A percentile compares a stretch with the other conserved stretches of the same genome.
Conservation (phyloP, 2,797 vertebrate species). For the Iguana delicatissima region DNA sequence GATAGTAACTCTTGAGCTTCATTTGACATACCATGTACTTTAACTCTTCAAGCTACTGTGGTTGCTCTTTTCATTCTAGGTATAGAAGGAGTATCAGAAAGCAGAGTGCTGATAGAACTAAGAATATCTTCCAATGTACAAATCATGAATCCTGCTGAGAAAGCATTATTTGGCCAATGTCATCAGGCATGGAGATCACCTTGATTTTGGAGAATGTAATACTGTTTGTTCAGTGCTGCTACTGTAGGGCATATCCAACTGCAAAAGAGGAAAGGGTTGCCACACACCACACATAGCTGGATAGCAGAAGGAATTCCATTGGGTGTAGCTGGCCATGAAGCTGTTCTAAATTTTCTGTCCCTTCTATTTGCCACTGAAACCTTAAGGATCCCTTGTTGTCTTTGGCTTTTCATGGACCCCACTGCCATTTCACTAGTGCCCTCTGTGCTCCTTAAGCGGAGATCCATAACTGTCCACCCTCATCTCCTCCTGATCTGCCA, state of each 20-base stretch:
- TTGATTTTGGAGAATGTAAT: background rate
- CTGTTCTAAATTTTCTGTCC: background rate
- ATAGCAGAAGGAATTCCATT: background rate
- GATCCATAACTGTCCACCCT: background rate
- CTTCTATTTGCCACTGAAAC: background rate
- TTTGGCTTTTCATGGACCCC: background rate
- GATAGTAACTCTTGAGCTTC: too few relatives aligned
- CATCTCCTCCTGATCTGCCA: background rate
- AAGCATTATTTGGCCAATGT: background rate
- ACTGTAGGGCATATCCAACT: background rate
- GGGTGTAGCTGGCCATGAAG: background rate
- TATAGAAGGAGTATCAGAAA: background rate
- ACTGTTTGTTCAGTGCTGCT: background rate
- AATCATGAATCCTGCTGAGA: background rate
- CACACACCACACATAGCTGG: background rate
- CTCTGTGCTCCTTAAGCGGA: too few relatives aligned
- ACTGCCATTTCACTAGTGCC: background rate
- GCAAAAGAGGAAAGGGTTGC: background rate
- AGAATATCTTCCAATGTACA: background rate
- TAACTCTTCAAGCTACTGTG: background rate
- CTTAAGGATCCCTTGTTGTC: background rate
- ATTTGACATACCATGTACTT: background rate
- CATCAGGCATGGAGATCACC: background rate
- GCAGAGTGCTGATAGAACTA: background rate
- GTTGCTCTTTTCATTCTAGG: background rate